phyloP scores from a whole-genome alignment of 2,888 invertebrate genomes.

The Drosophila neonasuta region DNA sequence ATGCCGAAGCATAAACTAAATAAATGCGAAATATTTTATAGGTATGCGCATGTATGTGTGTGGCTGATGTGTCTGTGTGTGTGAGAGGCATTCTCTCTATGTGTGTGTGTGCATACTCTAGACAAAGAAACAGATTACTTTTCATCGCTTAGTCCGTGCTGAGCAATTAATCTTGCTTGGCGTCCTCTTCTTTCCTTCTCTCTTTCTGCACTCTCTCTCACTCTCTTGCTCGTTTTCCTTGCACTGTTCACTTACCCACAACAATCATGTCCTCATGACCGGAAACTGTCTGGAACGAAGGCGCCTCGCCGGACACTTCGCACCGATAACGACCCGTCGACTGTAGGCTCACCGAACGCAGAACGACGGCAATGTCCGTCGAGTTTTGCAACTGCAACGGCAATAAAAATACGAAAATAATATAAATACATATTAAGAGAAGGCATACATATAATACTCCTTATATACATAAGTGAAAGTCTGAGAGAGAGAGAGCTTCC shows the following conservation, averaged over 20 bases:
- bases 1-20: conserved; percentile 76
- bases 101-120: conserved; percentile 9
- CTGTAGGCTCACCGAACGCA: conserved; percentile 87
- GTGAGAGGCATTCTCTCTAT: neutral
- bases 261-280: conserved; percentile 89
- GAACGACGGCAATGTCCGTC: conserved; percentile 86
- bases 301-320: conserved; percentile 90
- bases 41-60: conserved; percentile 20
- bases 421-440: conserved; percentile 8
- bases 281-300: conserved; percentile 89
- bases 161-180: conserved; percentile 72
- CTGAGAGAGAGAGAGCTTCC: neutral
- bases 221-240: neutral
- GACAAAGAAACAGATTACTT: conserved; percentile 68
- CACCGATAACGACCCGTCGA: conserved; percentile 90
- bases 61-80: conserved; percentile 8
- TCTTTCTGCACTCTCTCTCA: neutral
- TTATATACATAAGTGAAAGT: conserved; percentile 28
- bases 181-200: conserved; percentile 3
- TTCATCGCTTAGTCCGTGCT: conserved; percentile 70
- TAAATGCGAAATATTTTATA: conserved; percentile 76
- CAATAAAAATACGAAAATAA: conserved; percentile 11
- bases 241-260: conserved; percentile 85
- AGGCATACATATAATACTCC: too few species aligned
- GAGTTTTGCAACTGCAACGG: conserved; percentile 85